Evolutionary conservation across 2,113 vertebrate genomes (phyloP).

Genomic region (Geococcyx californianus): DNA sequence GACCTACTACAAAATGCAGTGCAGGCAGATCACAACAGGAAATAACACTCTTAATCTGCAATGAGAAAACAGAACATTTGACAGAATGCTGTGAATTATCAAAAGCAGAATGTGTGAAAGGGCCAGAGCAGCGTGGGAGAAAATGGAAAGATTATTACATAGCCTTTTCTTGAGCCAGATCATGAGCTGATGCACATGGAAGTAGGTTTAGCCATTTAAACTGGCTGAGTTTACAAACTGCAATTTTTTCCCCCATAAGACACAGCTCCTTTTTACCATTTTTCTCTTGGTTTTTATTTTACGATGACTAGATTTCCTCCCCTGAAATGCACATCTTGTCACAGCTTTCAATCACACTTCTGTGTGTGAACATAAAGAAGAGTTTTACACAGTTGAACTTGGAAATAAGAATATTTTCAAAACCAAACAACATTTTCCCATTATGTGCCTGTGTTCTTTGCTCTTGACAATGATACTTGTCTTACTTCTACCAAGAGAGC

Average conservation of each 20-base stretch:
- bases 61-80: neutral
- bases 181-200: neutral
- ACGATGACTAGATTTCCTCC: neutral
- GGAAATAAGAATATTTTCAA: conserved; percentile 1
- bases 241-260: neutral
- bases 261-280: neutral
- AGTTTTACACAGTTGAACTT: neutral
- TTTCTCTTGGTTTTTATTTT: conserved; percentile 4
- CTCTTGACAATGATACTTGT: neutral
- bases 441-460: neutral
- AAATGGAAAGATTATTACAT: neutral
- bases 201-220: neutral
- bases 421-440: neutral
- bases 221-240: neutral
- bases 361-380: neutral
- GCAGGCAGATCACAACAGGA: neutral
- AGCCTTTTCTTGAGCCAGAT: neutral
- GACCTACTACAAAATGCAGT: neutral
- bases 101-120: neutral
- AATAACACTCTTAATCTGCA: neutral
- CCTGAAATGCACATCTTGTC: conserved; percentile 7
- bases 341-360: conserved; percentile 2
- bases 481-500: neutral
- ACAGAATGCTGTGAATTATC: neutral
- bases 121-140: neutral